These are phyloP conservation scores for Loripinus fragilis DNA, from an alignment of 2,888 invertebrate species.

Conservation along the genomic window DNA sequence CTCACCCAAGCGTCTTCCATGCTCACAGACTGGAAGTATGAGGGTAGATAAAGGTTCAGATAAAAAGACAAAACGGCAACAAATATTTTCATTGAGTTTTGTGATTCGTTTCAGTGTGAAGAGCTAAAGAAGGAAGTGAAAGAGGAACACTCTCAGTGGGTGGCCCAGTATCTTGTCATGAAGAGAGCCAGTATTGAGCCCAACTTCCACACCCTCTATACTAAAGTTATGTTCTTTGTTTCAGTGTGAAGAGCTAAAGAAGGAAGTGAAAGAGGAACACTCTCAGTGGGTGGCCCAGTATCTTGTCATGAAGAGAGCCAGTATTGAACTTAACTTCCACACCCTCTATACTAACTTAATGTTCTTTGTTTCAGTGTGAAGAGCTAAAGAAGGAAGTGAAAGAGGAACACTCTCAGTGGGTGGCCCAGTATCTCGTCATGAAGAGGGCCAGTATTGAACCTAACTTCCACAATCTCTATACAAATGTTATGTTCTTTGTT, in stretches of 20 bases:
- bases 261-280: constrained; percentile 95
- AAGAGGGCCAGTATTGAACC: no score
- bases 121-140: constrained; percentile 95
- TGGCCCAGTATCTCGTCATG: no score
- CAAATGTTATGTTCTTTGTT: constrained; percentile 87
- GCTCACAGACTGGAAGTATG: no score
- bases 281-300: constrained; percentile 99
- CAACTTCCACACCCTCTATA: constrained; percentile 98
- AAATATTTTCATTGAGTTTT: no score
- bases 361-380: constrained; percentile 85
- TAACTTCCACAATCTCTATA: no score
- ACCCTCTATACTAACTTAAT: constrained; percentile 97
- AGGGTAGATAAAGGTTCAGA: no score
- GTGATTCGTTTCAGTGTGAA: constrained; percentile 87
- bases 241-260: constrained; percentile 95
- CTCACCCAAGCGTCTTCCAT: no score
- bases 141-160: constrained; percentile 97
- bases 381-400: no score
- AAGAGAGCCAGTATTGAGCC: constrained; percentile 99
- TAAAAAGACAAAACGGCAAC: no score
- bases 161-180: constrained; percentile 98
- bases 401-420: no score
- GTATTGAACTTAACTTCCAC: constrained; percentile 99
- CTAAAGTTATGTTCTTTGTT: constrained; percentile 87
- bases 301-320: constrained; percentile 98